A percentile compares a stretch with the other conserved stretches of the same genome.
These are phyloP conservation scores for Dryococelus australis DNA, from an alignment of 2,888 invertebrate species.

Conservation along the genomic window DNA sequence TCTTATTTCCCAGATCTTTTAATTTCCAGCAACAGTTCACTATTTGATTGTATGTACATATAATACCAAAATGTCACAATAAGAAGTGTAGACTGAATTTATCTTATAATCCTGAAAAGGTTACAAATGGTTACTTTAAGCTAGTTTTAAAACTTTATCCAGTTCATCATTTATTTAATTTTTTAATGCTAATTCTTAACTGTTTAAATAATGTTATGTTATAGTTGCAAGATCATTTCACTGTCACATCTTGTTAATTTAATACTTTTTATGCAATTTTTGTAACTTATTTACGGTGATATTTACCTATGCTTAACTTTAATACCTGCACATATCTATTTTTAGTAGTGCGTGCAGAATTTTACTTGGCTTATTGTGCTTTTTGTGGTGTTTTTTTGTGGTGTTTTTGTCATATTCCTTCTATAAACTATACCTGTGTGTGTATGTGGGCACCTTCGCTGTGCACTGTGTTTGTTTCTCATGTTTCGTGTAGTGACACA, in stretches of 20 bases:
- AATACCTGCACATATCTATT: neutral
- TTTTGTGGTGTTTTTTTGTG: neutral
- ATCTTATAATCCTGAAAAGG: too few species aligned
- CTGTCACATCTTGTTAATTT: neutral
- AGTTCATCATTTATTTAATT: too few species aligned
- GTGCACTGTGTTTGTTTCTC: conserved; percentile 9
- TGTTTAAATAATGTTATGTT: neutral
- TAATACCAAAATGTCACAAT: too few species aligned
- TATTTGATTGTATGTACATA: too few species aligned
- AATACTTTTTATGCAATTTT: neutral
- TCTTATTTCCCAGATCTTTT: too few species aligned
- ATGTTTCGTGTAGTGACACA: conserved; percentile 64
- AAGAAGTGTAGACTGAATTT: too few species aligned
- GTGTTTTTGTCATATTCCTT: neutral
- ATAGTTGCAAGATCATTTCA: neutral
- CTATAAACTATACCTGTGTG: neutral
- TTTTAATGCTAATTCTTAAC: neutral
- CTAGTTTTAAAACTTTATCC: too few species aligned
- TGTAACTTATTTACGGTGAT: neutral
- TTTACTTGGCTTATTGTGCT: neutral
- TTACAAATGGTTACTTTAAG: too few species aligned
- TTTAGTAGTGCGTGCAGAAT: neutral
- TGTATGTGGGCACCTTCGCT: neutral
- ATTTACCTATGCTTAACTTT: neutral
- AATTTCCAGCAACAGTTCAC: too few species aligned